Evolutionary conservation across 2,888 invertebrate genomes (phyloP), one percentile per base, ranked within the genome.

Genomic region (Sipunculus nudus): DNA sequence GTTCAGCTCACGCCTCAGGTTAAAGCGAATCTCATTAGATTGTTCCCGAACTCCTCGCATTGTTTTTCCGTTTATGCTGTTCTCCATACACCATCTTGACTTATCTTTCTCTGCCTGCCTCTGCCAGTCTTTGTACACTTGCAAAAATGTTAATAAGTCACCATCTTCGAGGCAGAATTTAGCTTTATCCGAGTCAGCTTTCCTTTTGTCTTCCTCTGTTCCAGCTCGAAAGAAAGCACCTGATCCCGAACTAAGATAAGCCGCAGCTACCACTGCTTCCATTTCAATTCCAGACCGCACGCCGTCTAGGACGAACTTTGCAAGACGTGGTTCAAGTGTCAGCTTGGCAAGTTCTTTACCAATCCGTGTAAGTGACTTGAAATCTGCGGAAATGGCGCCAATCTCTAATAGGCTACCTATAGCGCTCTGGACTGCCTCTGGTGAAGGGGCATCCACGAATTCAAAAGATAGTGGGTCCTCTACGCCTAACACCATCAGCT

Each of bases 21-120:
- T 61, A 3, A 61, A 54, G 3, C 60, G 23, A 10, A 74, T 63
- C 53, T 79, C 79, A 19, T 69, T 70, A 2, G 76, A 63, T 28
- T 54, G 66, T 16, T 77, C 77, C 26, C 70, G 59, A 4, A 72
- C 73, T 5, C 69, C 67, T 38, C 72, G 70, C 63, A 82, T 73
- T 4, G 77, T 66, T 67, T 78, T 81, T 13, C 72, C 77, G 65
- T 83, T 82, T 31, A 84, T 73, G 53, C 72, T 74, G 61, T 84
- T 80, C 16, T 71, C 54, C 29, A 66, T 60, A 48, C 66, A 66
- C 66, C 66, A 66, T 10, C n/a, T 26, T 16, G 29, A 16, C 45
- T 49, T 48, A 8, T 13, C 31, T 13, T 25, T 39, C 16, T 45
- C 23, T n/a, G 69, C 67, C 23, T 74, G 52, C 10, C 57, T 40